phyloP scores from a whole-genome alignment of 2,888 invertebrate species.

The Ceramica pisi region DNA sequence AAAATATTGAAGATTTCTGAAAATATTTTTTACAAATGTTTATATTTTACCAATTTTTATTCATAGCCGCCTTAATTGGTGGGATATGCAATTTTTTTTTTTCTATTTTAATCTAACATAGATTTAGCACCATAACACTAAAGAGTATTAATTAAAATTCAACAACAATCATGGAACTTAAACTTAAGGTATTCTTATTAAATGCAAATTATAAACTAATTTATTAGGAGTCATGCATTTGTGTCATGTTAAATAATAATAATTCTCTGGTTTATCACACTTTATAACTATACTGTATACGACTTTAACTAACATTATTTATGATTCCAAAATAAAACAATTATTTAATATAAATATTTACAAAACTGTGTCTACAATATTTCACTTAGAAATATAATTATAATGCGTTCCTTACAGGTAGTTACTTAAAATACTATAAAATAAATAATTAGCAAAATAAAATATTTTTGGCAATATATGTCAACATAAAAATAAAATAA shows the following conservation, averaged over 20 bases:
- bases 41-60: slow-evolving; percentile 25
- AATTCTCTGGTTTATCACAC: slow-evolving; percentile 55
- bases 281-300: slow-evolving; percentile 14
- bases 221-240: slow-evolving; percentile 57
- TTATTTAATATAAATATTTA: slow-evolving; percentile 42
- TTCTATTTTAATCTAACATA: slow-evolving; percentile 34
- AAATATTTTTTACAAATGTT: slow-evolving; percentile 11
- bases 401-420: not conserved
- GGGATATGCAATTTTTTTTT: slow-evolving; percentile 58
- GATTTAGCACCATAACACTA: slow-evolving; percentile 71
- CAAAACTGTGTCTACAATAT: slow-evolving; percentile 7
- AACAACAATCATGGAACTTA: slow-evolving; percentile 40
- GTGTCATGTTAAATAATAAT: slow-evolving; percentile 66
- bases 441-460: not conserved
- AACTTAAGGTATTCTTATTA: slow-evolving; percentile 64
- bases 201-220: slow-evolving; percentile 68
- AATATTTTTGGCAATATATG: slow-evolving; percentile 8
- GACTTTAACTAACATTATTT: slow-evolving; percentile 12
- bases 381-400: slow-evolving; percentile 1
- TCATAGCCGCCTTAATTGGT: slow-evolving; percentile 52
- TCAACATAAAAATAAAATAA: not conserved
- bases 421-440: not conserved
- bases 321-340: slow-evolving; percentile 37
- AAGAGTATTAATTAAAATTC: slow-evolving; percentile 67
- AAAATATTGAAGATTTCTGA: slow-evolving; percentile 7